Base-by-base conservation (phyloP, 2,113 vertebrate species). In the Macquaria australasica region DNA sequence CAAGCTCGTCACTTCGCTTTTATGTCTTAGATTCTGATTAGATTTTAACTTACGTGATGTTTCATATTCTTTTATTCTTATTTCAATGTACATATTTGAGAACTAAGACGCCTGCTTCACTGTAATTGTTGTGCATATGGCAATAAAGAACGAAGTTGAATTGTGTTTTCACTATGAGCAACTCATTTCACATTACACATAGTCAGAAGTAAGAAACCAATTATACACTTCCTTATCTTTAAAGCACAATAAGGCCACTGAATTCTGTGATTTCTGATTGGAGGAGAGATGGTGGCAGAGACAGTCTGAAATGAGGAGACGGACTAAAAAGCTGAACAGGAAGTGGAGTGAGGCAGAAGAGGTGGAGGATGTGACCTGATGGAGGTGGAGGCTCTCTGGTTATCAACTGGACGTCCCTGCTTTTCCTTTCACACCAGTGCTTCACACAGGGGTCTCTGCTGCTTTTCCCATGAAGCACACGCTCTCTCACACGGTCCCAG, bases 341-440 rank as follows among this genome's bases (percentile, higher is more conserved):
- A 77, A 73, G 66, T 20, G 56, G 39, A 21, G 15, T 6, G 39
- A 64, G 45, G 41, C 18, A 23, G 73, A 8, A 41, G 28, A 23
- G 62, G 45, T 39, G 41, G 60, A 73, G 81, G 70, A 79, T 25
- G 53, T 64, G 79, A 73, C 41, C 79, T 71, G 73, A 58, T 43
- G 45, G 48, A 77, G 34, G 66, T 16, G 50, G 55, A 1, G 60
- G 34, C 53, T 73, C 55, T 51, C 64, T 64, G 69, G 75, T 74
- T 81, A 75, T 83, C 79, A 78, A 62, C 67, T 66, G n/a, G 48
- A 72, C 7, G 0, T 60, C 21, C 41, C 8, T 37, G 56, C 59
- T 71, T 74, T 85, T 67, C 58, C 73, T 67, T 56, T 71, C 41
- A 55, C 69, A 78, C 58, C 74, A 82, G 79, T 68, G 11, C 23